These are phyloP conservation scores for Meandrusa payeni DNA, from an alignment of 2,888 invertebrate species.

Conservation along the genomic window DNA sequence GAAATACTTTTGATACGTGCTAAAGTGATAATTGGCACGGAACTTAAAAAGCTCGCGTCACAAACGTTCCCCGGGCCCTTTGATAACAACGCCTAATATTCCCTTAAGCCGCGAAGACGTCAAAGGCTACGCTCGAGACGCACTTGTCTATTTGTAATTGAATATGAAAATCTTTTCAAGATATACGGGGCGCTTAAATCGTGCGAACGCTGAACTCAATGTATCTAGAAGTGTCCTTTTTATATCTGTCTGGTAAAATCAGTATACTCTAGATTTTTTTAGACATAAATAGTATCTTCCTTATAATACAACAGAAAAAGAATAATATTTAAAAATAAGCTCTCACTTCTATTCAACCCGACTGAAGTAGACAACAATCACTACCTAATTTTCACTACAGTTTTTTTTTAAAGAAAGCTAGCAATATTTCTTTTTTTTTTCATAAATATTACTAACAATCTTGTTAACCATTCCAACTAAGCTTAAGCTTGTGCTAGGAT, in stretches of 20 bases:
- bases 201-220: slow-evolving; percentile 4
- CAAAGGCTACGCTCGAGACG: slow-evolving; percentile 72
- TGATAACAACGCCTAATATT: slow-evolving; percentile 52
- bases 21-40: slow-evolving; percentile 16
- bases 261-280: too few species aligned
- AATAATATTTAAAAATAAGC: too few species aligned
- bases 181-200: slow-evolving; percentile 46
- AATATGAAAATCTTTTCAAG: slow-evolving; percentile 75
- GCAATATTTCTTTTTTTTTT: too few species aligned
- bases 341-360: too few species aligned
- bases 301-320: too few species aligned
- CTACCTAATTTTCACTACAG: too few species aligned
- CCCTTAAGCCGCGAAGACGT: slow-evolving; percentile 66
- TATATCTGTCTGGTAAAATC: neutral
- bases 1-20: neutral
- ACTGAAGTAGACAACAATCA: too few species aligned
- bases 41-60: slow-evolving; percentile 5
- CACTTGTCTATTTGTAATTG: slow-evolving; percentile 79
- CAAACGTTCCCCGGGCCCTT: slow-evolving; percentile 23
- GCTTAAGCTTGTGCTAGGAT: too few species aligned
- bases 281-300: too few species aligned
- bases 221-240: slow-evolving; percentile 25
- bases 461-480: too few species aligned
- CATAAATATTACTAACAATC: too few species aligned
- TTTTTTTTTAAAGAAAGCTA: too few species aligned